Conservation (phyloP, 2,113 vertebrate genomes). For the Pseudolaguvia tuberculata region DNA sequence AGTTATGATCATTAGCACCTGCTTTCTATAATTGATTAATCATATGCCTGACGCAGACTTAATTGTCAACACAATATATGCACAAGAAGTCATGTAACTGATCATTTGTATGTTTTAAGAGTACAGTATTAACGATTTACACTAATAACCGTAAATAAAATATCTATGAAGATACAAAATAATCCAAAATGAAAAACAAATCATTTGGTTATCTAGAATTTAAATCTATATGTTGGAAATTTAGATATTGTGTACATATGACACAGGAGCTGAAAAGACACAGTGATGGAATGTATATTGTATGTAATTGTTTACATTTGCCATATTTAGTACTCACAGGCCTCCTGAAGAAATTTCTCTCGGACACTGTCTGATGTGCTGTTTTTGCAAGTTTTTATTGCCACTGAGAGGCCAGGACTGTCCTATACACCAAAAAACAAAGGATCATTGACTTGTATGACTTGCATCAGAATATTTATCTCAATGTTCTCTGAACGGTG, state of each 20-base stretch:
- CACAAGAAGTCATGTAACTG: too few relatives aligned
- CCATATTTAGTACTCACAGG: conserved; percentile 75
- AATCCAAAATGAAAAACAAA: neutral
- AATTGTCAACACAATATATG: too few relatives aligned
- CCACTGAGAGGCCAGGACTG: conserved; percentile 88
- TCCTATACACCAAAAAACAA: conserved; percentile 69
- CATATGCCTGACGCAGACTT: too few relatives aligned
- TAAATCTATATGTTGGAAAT: neutral
- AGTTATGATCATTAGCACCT: too few relatives aligned
- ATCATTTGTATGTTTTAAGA: neutral
- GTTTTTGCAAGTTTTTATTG: conserved; percentile 98
- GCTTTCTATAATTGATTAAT: too few relatives aligned
- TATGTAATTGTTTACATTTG: neutral
- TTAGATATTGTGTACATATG: neutral
- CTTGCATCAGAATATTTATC: too few relatives aligned
- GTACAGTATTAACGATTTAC: neutral
- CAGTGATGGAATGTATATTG: neutral
- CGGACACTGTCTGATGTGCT: conserved; percentile 95
- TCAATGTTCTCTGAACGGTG: too few relatives aligned
- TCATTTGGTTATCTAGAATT: neutral
- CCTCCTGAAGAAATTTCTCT: conserved; percentile 98
- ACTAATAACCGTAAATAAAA: neutral
- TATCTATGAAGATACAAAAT: neutral
- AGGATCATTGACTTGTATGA: neutral
- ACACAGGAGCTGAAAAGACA: neutral